Evolutionary conservation across 2,797 vertebrate species (phyloP).

Genomic region (Tenualosa ilisha): DNA sequence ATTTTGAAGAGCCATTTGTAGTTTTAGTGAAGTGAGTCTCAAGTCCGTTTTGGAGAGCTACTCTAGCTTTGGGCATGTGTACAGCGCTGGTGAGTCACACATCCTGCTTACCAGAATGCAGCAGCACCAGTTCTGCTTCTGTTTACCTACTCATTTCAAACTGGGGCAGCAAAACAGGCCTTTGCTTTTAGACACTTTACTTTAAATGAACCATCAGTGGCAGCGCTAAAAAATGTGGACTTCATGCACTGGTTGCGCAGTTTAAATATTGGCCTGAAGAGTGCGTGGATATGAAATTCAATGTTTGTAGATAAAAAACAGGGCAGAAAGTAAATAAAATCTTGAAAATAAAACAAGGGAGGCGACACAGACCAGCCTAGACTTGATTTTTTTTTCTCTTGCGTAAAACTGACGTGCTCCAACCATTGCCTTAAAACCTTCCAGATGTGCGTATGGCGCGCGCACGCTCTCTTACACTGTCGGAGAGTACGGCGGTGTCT

Average conservation of each 20-base stretch:
- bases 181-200: neutral
- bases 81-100: neutral
- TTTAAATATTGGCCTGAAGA: neutral
- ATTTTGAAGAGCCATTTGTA: too few relatives aligned
- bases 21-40: neutral
- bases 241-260: neutral
- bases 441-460: slow-evolving; percentile 67
- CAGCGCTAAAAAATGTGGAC: neutral
- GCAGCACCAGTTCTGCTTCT: neutral
- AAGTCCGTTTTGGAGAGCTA: neutral
- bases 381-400: slow-evolving; percentile 57
- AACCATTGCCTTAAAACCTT: slow-evolving; percentile 62
- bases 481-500: neutral
- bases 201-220: neutral
- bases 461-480: neutral
- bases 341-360: slow-evolving; percentile 34
- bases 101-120: neutral
- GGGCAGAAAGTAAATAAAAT: neutral
- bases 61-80: neutral
- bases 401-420: slow-evolving; percentile 57
- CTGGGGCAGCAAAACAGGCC: neutral
- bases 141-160: neutral
- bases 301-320: neutral
- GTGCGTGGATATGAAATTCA: neutral
- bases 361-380: slow-evolving; percentile 51